A percentile compares a stretch with the other conserved stretches of the same genome.
These are phyloP conservation scores for Saccopteryx bilineata DNA, from an alignment of 2,113 vertebrate species.

Conservation along the genomic window DNA sequence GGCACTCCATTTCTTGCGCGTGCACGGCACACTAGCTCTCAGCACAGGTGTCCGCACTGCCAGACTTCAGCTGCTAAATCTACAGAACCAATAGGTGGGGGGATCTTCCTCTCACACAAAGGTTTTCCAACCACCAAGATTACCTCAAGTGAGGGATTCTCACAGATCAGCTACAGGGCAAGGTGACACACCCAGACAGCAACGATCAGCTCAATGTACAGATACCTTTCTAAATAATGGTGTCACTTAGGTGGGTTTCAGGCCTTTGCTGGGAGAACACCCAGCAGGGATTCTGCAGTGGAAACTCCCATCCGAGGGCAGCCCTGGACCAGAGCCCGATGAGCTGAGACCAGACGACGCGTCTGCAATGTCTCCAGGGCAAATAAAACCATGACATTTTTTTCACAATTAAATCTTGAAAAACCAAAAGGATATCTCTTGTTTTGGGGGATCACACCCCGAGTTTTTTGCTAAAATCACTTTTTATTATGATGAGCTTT, in stretches of 20 bases:
- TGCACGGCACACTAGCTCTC: background rate
- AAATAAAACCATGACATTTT: background rate
- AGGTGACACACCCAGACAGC: background rate
- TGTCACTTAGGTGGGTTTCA: accelerated
- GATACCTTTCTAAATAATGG: background rate
- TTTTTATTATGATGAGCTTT: background rate
- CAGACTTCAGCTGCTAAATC: background rate
- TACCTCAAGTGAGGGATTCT: background rate
- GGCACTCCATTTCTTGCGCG: background rate
- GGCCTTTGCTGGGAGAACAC: background rate
- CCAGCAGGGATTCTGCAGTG: background rate
- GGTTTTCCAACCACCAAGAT: background rate
- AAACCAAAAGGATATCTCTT: background rate
- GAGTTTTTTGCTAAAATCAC: background rate
- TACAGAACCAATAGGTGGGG: background rate
- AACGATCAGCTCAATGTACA: background rate
- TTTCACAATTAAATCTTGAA: background rate
- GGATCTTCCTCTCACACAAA: background rate
- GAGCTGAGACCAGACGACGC: background rate
- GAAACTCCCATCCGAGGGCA: background rate
- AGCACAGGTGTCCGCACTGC: background rate
- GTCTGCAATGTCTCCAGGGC: background rate
- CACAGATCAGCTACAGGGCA: background rate
- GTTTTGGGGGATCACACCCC: background rate
- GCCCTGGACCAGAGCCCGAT: background rate